Conservation (phyloP, 2,113 vertebrate species). For the Phocoena phocoena region DNA sequence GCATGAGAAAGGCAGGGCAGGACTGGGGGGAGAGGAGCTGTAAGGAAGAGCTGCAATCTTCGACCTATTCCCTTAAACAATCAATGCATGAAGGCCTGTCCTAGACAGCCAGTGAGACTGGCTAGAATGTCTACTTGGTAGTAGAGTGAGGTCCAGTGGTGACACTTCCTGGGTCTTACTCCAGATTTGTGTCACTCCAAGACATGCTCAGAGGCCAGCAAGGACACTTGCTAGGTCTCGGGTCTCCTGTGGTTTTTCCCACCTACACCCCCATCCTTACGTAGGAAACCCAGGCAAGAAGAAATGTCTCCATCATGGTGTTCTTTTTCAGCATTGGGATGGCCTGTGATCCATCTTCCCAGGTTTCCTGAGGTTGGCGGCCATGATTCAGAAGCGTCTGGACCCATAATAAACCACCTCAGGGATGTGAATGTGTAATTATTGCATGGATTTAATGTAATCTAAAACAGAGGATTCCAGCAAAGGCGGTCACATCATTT, state of each 20-base stretch:
- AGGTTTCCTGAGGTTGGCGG: conserved; percentile 10
- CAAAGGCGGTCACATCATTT: conserved; percentile 13
- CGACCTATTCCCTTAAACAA: background rate
- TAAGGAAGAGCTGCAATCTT: background rate
- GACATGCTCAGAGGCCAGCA: background rate
- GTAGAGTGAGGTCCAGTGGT: background rate
- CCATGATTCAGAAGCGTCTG: conserved; percentile 50
- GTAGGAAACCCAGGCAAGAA: background rate
- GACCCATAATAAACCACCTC: conserved; percentile 8
- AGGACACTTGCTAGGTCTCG: background rate
- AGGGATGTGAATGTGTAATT: conserved; percentile 48
- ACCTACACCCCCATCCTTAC: background rate
- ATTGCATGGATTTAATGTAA: conserved; percentile 59
- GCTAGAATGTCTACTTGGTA: background rate
- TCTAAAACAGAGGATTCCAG: conserved; percentile 62
- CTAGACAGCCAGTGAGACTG: background rate
- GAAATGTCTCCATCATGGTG: background rate
- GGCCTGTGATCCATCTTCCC: background rate
- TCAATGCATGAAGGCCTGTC: background rate
- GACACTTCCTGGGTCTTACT: background rate
- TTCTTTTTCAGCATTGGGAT: background rate
- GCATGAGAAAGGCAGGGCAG: background rate
- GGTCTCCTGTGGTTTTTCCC: background rate
- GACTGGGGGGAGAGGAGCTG: background rate
- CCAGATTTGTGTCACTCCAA: background rate